These are phyloP conservation scores for Colistium nudipinnis DNA, from an alignment of 2,113 vertebrate genomes.

Conservation along the genomic window DNA sequence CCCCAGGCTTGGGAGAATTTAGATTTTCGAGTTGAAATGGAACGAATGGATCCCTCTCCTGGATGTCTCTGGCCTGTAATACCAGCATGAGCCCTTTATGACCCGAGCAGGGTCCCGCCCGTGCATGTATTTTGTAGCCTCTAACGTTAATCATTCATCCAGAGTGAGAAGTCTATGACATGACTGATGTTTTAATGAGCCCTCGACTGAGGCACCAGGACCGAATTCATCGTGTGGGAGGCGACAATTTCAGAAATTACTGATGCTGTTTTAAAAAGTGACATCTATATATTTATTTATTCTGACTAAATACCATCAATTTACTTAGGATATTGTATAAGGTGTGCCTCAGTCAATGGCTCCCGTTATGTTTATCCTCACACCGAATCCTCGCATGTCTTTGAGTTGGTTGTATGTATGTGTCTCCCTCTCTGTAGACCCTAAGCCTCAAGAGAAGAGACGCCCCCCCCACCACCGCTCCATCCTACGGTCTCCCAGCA, in stretches of 20 bases:
- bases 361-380: not conserved
- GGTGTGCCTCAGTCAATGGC: not conserved
- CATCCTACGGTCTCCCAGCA: slow-evolving; percentile 80
- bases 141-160: too few relatives aligned
- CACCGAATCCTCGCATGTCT: slow-evolving; percentile 45
- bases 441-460: slow-evolving; percentile 87
- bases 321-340: not conserved
- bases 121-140: not conserved
- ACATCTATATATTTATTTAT: not conserved
- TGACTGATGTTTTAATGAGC: not conserved
- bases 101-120: slow-evolving; percentile 20
- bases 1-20: not conserved
- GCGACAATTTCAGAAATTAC: not conserved
- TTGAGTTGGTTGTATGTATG: slow-evolving; percentile 56
- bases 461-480: slow-evolving; percentile 84
- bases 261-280: too few relatives aligned
- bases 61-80: slow-evolving; percentile 5
- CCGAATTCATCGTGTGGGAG: not conserved
- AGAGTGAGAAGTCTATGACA: not conserved
- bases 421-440: slow-evolving; percentile 79
- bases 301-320: not conserved
- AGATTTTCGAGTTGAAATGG: not conserved
- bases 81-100: slow-evolving; percentile 21
- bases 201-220: not conserved
- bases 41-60: not conserved